Conservation (phyloP, 2,797 vertebrate species). For the Trematomus bernacchii region DNA sequence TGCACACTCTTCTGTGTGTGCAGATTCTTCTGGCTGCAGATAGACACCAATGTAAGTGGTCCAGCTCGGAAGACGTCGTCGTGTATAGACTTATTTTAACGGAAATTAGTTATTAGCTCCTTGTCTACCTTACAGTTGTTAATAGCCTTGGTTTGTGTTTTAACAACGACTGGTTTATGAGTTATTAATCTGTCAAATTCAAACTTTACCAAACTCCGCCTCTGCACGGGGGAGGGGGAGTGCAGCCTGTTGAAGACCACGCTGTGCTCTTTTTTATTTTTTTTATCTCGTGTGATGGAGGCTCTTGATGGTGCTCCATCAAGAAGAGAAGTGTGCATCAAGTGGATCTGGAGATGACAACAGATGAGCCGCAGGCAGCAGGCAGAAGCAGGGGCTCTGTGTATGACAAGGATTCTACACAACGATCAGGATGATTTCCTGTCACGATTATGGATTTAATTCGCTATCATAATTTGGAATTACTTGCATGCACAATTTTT, state of each 20-base stretch:
- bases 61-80: too few relatives aligned
- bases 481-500: slow-evolving; percentile 54
- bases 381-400: slow-evolving; percentile 33
- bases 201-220: too few relatives aligned
- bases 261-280: slow-evolving; percentile 28
- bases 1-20: too few relatives aligned
- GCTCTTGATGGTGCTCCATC: slow-evolving; percentile 57
- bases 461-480: slow-evolving; percentile 42
- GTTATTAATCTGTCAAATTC: too few relatives aligned
- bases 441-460: slow-evolving; percentile 77
- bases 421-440: slow-evolving; percentile 76
- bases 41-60: too few relatives aligned
- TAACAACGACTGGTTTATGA: too few relatives aligned
- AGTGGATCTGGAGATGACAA: slow-evolving; percentile 73
- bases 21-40: too few relatives aligned
- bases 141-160: too few relatives aligned
- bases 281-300: slow-evolving; percentile 43
- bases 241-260: neutral
- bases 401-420: slow-evolving; percentile 32
- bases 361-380: slow-evolving; percentile 45
- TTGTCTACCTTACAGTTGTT: too few relatives aligned
- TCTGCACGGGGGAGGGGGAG: neutral
- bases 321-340: slow-evolving; percentile 60
- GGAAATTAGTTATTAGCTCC: too few relatives aligned
- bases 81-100: too few relatives aligned